Evolutionary conservation across 2,797 vertebrate species (phyloP).

Genomic region (Pseudopleuronectes americanus): DNA sequence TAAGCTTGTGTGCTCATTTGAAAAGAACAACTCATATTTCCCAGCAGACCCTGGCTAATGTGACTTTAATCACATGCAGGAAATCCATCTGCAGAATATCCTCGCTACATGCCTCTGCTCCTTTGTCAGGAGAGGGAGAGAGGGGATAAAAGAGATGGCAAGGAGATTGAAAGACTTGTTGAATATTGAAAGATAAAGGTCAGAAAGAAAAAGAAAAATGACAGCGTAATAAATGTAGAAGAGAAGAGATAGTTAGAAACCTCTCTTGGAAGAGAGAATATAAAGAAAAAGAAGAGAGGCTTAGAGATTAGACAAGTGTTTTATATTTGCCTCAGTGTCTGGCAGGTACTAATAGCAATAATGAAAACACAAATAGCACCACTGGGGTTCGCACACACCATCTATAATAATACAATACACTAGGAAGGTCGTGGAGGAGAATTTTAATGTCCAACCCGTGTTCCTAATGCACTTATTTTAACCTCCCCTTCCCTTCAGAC

Average conservation of each 20-base stretch:
- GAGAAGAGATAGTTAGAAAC: slow-evolving; percentile 1
- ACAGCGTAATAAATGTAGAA: neutral
- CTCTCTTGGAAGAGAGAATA: neutral
- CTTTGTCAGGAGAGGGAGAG: slow-evolving; percentile 33
- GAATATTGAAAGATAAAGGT: slow-evolving; percentile 43
- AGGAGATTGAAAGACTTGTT: neutral
- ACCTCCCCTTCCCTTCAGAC: slow-evolving; percentile 21
- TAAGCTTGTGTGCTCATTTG: slow-evolving; percentile 37
- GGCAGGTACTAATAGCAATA: slow-evolving; percentile 59
- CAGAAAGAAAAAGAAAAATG: slow-evolving; percentile 13
- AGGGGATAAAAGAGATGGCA: slow-evolving; percentile 8
- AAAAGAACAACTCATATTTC: slow-evolving; percentile 63
- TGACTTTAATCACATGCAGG: slow-evolving; percentile 71
- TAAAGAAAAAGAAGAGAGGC: slow-evolving; percentile 9
- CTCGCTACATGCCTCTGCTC: slow-evolving; percentile 31
- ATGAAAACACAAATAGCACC: slow-evolving; percentile 60
- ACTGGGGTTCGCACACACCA: slow-evolving; percentile 20
- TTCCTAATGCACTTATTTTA: slow-evolving; percentile 29
- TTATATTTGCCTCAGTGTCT: slow-evolving; percentile 35
- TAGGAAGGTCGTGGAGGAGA: slow-evolving; percentile 39
- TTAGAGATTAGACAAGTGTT: slow-evolving; percentile 34
- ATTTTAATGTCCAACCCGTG: slow-evolving; percentile 56
- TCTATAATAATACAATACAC: slow-evolving; percentile 15
- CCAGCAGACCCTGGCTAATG: slow-evolving; percentile 66
- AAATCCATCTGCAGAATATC: slow-evolving; percentile 62